phyloP scores from a whole-genome alignment of 2,888 invertebrate species.

The Platerodrilus igneus region DNA sequence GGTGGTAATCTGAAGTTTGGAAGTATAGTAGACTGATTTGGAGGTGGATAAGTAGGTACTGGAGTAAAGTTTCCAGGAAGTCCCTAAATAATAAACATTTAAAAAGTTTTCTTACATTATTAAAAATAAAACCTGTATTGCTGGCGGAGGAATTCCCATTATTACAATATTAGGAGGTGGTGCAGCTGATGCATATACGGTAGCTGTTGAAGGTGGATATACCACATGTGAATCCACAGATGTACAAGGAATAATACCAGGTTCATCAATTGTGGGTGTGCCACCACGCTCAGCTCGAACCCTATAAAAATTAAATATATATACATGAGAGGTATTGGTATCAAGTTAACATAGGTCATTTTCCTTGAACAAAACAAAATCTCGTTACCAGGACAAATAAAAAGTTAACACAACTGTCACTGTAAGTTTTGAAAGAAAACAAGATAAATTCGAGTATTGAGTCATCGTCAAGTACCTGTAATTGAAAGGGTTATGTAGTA shows the following conservation, averaged over 20 bases:
- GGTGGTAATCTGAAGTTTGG: constrained; percentile 46
- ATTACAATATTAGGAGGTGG: constrained; percentile 35
- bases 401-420: too few relatives aligned
- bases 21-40: constrained; percentile 41
- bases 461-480: too few relatives aligned
- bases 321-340: not conserved
- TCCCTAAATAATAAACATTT: constrained; percentile 36
- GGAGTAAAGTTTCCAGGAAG: constrained; percentile 26
- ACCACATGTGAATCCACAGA: too few relatives aligned
- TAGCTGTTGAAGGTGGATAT: constrained; percentile 2
- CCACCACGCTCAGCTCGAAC: constrained; percentile 55
- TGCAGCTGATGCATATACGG: constrained; percentile 26
- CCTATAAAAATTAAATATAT: constrained; percentile 16
- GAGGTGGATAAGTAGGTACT: constrained; percentile 19
- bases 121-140: constrained; percentile 27
- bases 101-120: constrained; percentile 8
- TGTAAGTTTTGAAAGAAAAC: too few relatives aligned
- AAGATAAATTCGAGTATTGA: too few relatives aligned
- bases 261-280: constrained; percentile 68
- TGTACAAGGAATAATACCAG: constrained; percentile 32
- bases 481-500: too few relatives aligned
- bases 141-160: constrained; percentile 35
- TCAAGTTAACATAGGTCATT: not conserved
- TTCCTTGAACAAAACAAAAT: not conserved
- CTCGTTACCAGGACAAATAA: too few relatives aligned